phyloP scores from a whole-genome alignment of 2,797 vertebrate species.

The Hyperoplus lanceolatus region DNA sequence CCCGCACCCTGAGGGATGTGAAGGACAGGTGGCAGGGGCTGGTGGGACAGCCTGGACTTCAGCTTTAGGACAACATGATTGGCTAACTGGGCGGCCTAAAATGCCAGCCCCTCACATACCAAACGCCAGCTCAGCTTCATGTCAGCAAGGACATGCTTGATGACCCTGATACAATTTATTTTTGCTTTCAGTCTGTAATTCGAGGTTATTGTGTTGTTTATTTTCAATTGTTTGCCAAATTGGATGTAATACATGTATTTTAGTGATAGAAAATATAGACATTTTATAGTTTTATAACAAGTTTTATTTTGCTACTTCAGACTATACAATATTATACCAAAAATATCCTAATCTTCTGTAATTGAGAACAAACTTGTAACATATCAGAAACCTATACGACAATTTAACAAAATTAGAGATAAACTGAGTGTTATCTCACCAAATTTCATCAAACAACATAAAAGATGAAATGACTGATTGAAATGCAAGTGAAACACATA shows the following conservation, averaged over 20 bases:
- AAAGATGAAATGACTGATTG: conserved; percentile 9
- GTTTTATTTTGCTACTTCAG: not conserved
- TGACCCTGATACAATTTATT: conserved; percentile 26
- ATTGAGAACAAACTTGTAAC: not conserved
- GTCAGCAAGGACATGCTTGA: conserved; percentile 39
- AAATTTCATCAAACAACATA: conserved; percentile 2
- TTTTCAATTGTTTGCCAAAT: no score
- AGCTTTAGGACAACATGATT: conserved; percentile 41
- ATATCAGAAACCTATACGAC: not conserved
- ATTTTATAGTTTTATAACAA: conserved; percentile 3
- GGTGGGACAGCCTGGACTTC: conserved; percentile 65
- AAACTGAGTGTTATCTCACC: not conserved
- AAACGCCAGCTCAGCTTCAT: conserved; percentile 40
- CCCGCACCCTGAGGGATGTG: conserved; percentile 69
- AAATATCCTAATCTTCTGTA: not conserved
- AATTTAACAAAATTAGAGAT: conserved; percentile 15
- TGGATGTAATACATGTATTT: not conserved
- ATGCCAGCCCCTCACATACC: conserved; percentile 40
- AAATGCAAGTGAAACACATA: conserved; percentile 21
- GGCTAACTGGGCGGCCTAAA: conserved; percentile 32
- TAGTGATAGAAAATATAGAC: not conserved
- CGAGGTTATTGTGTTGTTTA: not conserved
- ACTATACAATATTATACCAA: not conserved
- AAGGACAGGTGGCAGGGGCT: conserved; percentile 83
- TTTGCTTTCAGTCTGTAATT: not conserved